Conservation (phyloP, 2,888 invertebrate species). For the Rotaria magnacalcarata region DNA sequence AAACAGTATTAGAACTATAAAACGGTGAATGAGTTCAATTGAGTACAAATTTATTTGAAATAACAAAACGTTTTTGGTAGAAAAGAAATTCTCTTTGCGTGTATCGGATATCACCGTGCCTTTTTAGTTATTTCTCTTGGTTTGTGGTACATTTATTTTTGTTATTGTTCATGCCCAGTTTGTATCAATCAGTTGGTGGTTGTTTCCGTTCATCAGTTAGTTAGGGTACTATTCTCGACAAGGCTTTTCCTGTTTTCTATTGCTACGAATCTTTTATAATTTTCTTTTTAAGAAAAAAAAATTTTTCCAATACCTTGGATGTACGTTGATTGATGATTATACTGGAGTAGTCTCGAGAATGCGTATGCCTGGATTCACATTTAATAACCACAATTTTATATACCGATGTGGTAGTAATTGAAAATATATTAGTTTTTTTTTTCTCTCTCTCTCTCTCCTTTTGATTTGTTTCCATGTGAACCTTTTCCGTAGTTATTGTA, state of each 20-base stretch:
- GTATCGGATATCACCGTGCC: neutral
- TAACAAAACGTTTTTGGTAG: no score
- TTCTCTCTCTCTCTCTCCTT: neutral
- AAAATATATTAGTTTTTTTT: neutral
- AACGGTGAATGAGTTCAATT: neutral
- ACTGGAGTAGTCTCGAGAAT: neutral
- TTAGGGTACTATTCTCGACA: neutral
- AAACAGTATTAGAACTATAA: neutral
- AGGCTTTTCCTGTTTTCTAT: neutral
- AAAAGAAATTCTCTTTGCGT: no score
- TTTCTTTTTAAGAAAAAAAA: neutral
- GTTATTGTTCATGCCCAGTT: neutral
- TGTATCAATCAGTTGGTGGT: neutral
- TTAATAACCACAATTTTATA: neutral
- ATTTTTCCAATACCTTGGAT: neutral
- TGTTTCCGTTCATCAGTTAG: neutral
- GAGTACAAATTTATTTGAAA: no score
- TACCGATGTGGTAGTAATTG: neutral
- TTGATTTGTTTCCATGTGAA: neutral
- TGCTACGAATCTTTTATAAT: neutral
- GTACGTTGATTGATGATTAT: slow-evolving; percentile 7
- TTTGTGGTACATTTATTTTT: neutral
- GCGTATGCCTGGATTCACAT: neutral
- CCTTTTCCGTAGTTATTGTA: neutral
- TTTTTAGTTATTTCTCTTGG: no score